These are phyloP conservation scores for Cataglyphis livida DNA, from an alignment of 2,888 invertebrate species.

Conservation along the genomic window DNA sequence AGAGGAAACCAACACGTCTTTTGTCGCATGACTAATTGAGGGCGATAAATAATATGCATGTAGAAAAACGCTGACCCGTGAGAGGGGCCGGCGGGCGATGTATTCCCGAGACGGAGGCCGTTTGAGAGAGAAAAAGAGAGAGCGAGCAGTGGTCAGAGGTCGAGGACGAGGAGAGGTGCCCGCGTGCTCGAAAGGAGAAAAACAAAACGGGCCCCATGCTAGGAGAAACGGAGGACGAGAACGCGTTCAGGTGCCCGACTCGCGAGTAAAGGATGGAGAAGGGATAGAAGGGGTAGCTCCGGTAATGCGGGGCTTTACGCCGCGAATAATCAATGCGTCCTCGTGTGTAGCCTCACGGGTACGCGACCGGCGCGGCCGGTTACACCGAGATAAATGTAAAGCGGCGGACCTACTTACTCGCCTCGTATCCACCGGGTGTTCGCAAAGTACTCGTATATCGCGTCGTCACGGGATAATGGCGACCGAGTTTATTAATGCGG, in stretches of 20 bases:
- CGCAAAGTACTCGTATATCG: conserved; percentile 50
- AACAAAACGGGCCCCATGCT: conserved; percentile 38
- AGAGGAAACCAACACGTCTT: conserved; percentile 76
- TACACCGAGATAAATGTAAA: conserved; percentile 77
- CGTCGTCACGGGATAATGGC: conserved; percentile 32
- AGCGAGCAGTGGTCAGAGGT: conserved; percentile 64
- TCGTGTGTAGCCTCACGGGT: conserved; percentile 70
- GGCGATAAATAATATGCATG: conserved; percentile 77
- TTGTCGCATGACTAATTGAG: conserved; percentile 82
- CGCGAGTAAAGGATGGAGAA: conserved; percentile 74
- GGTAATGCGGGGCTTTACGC: conserved; percentile 79
- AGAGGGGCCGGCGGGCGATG: conserved; percentile 45
- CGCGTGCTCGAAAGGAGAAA: conserved; percentile 33
- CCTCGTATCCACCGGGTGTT: conserved; percentile 70
- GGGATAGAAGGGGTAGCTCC: conserved; percentile 73
- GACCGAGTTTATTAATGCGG: conserved; percentile 48
- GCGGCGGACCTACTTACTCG: conserved; percentile 73
- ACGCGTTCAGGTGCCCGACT: conserved; percentile 78
- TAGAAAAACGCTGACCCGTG: conserved; percentile 70
- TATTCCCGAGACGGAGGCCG: conserved; percentile 58
- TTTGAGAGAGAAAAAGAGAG: conserved; percentile 26
- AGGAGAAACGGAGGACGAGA: conserved; percentile 52
- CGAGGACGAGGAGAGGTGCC: conserved; percentile 67
- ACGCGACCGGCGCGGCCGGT: conserved; percentile 63
- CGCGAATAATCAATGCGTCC: conserved; percentile 82